Evolutionary conservation across 2,888 invertebrate genomes (phyloP), one percentile per base, ranked within the genome.

Genomic region (Trisateles emortualis): DNA sequence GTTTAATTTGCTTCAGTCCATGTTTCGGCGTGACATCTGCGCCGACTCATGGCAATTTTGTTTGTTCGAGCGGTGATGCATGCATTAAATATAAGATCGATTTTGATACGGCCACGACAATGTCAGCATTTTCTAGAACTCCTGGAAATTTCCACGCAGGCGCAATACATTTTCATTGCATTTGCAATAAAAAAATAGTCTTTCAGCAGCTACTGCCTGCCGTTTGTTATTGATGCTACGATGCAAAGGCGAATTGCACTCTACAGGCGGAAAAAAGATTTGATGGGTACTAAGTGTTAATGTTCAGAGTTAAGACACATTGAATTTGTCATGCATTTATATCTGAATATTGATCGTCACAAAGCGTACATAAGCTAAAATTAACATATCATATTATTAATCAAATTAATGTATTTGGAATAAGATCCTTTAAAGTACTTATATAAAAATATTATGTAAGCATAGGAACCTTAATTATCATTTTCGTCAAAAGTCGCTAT

Each of bases 391-490:
- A 49, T 55, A 48, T 39, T 55, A 48, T 33, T 47, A 52, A 39
- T 48, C 26, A 43, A 44, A 30, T 47, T 30, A 56, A 58, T 47
- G 39, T 57, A 60, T 58, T 56, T 60, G 54, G 62, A 65, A 68
- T 53, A 43, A 57, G 41, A 62, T 68, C 52, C 42, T 55, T 17
- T 29, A 24, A 11, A 44, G 40, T 58, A 61, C 52, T 52, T 59
- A 65, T 46, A 55, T 56, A 53, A 55, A 55, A 52, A 59, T 61
- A 67, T 62, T 63, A 70, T 60, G 63, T 68, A 61, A 65, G 60
- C 64, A 35, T 81, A 91, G 92, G 92, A 92, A 92, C 90, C 91
- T 90, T 90, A 90, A 91, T 88, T 86, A 88, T 83, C 86, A 84
- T 85, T 83, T 84, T 83, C 78, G 81, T 86, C 80, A 88, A 90